Evolutionary conservation across 2,113 vertebrate species (phyloP).

Genomic region (Macaca nemestrina): DNA sequence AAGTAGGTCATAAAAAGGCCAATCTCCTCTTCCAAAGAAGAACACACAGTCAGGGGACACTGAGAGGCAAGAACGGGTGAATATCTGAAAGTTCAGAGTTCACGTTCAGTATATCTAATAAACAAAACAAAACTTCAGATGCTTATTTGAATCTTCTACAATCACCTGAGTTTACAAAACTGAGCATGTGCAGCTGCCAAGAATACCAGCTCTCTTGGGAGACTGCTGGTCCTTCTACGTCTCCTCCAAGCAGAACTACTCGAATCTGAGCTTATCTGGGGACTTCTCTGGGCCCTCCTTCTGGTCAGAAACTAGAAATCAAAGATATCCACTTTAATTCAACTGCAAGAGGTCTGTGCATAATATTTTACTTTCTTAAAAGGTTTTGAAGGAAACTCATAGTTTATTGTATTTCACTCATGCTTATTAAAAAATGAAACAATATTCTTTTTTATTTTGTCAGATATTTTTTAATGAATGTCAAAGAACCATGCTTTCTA

Average conservation of each 20-base stretch:
- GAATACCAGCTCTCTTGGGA: background rate
- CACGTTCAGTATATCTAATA: background rate
- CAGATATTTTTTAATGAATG: background rate
- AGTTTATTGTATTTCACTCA: slow-evolving; percentile 20
- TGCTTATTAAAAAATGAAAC: background rate
- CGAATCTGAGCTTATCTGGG: background rate
- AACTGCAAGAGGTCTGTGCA: background rate
- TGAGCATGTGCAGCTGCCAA: background rate
- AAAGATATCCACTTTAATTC: background rate
- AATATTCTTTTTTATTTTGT: slow-evolving; percentile 3
- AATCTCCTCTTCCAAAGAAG: background rate
- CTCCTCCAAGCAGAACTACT: background rate
- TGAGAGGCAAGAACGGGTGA: background rate
- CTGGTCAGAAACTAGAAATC: background rate
- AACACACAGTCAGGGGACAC: background rate
- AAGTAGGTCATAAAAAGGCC: background rate
- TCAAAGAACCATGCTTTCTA: background rate
- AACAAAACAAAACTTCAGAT: background rate
- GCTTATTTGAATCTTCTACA: background rate
- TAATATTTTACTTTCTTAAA: background rate
- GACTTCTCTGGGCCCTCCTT: background rate
- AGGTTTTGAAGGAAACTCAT: background rate
- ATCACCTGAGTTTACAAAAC: background rate
- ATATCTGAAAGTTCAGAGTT: background rate
- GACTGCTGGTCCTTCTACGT: background rate